Percentiles rank a stretch among this genome's conserved stretches.
phyloP scores from a whole-genome alignment of 2,888 invertebrate species.

The Ichneumoninae sp. region DNA sequence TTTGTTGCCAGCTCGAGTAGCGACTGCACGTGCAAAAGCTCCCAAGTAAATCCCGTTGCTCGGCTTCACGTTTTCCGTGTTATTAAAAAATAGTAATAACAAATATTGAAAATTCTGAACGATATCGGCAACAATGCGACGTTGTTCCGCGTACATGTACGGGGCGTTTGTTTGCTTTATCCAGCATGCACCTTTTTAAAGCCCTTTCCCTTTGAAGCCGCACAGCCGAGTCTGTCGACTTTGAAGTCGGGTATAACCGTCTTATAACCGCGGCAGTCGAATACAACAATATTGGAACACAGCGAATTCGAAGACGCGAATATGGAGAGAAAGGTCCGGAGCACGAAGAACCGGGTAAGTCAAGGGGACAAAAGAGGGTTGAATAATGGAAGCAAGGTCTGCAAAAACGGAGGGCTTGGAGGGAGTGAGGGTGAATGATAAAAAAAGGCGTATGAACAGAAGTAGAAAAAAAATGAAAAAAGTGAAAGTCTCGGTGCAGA shows the following conservation, averaged over 20 bases:
- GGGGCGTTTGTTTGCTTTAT: not conserved
- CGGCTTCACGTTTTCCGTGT: not conserved
- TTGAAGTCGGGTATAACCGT: not conserved
- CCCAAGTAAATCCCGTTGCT: not conserved
- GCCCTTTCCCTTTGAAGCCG: not conserved
- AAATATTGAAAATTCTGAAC: not conserved
- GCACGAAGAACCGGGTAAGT: not conserved
- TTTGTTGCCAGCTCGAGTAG: not conserved
- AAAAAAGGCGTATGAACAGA: not conserved
- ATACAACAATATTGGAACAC: not conserved
- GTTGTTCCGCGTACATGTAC: not conserved
- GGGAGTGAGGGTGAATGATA: not conserved
- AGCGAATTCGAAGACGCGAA: not conserved
- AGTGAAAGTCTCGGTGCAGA: constrained; percentile 2
- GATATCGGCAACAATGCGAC: not conserved
- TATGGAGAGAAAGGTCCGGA: not conserved
- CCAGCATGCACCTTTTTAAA: not conserved
- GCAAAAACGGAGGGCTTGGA: not conserved
- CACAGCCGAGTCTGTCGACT: not conserved
- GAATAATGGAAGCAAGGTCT: not conserved
- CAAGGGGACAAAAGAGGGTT: not conserved
- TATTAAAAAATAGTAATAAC: not conserved
- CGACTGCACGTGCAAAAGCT: not conserved
- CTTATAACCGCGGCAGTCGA: not conserved
- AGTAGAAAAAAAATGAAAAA: constrained; percentile 3